Conservation (phyloP, 92 coral and sea anemone genomes). For the Zoanthus sansibaricus region DNA sequence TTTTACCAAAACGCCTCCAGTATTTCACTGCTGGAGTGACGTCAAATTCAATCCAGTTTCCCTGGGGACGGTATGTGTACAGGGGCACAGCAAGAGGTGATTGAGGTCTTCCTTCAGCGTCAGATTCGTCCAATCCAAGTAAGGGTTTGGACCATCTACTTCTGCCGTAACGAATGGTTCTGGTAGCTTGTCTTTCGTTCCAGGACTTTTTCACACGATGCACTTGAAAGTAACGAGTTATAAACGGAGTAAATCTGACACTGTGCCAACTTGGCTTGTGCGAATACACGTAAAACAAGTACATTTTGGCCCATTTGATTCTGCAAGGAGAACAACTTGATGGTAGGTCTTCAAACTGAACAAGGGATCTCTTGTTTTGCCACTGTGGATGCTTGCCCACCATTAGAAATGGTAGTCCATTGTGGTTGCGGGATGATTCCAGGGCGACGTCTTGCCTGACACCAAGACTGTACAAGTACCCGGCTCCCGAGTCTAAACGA, state of each 20-base stretch:
- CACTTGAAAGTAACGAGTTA: slow-evolving; percentile 59
- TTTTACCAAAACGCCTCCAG: slow-evolving; percentile 60
- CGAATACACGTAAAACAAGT: slow-evolving; percentile 68
- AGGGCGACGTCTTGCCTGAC: slow-evolving; percentile 70
- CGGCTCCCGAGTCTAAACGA: slow-evolving; percentile 37
- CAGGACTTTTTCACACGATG: slow-evolving; percentile 69
- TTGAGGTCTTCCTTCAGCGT: slow-evolving; percentile 25
- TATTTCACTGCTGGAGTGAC: slow-evolving; percentile 63
- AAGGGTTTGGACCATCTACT: neutral
- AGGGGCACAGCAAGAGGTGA: slow-evolving; percentile 28
- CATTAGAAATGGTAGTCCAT: slow-evolving; percentile 55
- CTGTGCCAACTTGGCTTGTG: slow-evolving; percentile 67
- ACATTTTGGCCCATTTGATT: slow-evolving; percentile 61
- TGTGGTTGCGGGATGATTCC: slow-evolving; percentile 45
- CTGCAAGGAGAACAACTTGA: slow-evolving; percentile 25
- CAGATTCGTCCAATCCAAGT: slow-evolving; percentile 23
- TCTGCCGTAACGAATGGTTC: neutral
- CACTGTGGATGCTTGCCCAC: slow-evolving; percentile 58
- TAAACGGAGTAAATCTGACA: slow-evolving; percentile 45
- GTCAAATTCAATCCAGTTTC: slow-evolving; percentile 71
- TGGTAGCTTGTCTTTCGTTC: slow-evolving; percentile 70
- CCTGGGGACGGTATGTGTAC: slow-evolving; percentile 50
- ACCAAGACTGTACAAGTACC: slow-evolving; percentile 19
- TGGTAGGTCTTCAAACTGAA: slow-evolving; percentile 66
- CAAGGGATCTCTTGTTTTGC: slow-evolving; percentile 75